phyloP scores from a whole-genome alignment of 2,113 vertebrate genomes.

The Pavo muticus region DNA sequence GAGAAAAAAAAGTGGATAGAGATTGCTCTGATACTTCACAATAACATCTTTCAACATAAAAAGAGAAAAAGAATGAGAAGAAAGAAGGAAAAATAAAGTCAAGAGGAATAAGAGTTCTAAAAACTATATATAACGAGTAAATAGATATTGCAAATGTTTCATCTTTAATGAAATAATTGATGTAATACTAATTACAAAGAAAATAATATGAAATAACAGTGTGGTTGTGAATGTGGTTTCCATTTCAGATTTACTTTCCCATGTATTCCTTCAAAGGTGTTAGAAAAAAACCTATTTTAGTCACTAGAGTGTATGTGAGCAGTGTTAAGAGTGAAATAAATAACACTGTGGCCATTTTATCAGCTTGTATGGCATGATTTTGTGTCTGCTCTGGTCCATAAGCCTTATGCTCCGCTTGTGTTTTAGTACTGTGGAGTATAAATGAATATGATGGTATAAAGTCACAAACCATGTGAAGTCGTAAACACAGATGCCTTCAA shows the following conservation, averaged over 20 bases:
- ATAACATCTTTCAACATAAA: not conserved
- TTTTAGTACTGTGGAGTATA: not conserved
- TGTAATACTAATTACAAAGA: not conserved
- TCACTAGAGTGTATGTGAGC: not conserved
- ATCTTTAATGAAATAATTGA: not conserved
- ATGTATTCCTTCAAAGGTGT: not conserved
- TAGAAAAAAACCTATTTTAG: not conserved
- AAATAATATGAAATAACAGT: not conserved
- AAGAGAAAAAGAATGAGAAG: fast-evolving
- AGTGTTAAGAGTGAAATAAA: not conserved
- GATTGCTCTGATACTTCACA: not conserved
- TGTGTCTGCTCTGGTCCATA: not conserved
- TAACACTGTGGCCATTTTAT: not conserved
- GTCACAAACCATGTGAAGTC: not conserved
- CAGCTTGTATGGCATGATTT: not conserved
- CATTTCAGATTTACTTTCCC: not conserved
- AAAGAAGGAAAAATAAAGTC: not conserved
- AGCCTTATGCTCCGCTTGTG: not conserved
- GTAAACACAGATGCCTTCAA: not conserved
- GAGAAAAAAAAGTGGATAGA: not conserved
- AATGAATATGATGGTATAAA: not conserved
- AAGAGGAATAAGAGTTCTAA: not conserved
- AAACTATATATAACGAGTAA: not conserved
- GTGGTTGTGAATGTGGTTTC: not conserved
- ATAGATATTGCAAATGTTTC: not conserved